Conservation (phyloP, 2,113 vertebrate genomes). For the Coregonus clupeaformis region DNA sequence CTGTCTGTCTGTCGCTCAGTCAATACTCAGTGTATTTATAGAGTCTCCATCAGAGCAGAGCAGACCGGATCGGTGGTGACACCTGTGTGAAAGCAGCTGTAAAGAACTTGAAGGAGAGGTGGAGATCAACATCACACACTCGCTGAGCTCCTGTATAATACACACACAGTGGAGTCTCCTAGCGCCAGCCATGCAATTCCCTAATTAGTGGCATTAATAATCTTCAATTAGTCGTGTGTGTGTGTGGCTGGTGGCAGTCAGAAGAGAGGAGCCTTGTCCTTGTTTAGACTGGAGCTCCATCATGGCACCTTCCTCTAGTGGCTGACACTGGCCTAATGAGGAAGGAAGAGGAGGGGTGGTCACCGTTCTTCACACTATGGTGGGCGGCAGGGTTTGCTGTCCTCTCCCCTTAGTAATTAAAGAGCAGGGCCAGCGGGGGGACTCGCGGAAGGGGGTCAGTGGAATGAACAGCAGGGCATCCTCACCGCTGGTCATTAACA, state of each 20-base stretch:
- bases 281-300: constrained; percentile 32
- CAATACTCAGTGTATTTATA: too few species aligned
- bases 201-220: constrained; percentile 66
- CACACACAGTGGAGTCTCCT: constrained; percentile 37
- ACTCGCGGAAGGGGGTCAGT: constrained; percentile 64
- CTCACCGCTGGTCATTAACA: constrained; percentile 67
- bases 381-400: not conserved
- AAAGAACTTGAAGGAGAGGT: too few species aligned
- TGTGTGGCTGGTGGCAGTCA: constrained; percentile 35
- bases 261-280: constrained; percentile 30
- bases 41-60: too few species aligned
- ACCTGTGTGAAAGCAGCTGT: too few species aligned
- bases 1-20: too few species aligned
- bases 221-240: constrained; percentile 53
- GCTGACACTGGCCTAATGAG: constrained; percentile 66
- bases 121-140: not conserved
- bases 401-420: constrained; percentile 57
- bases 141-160: not conserved
- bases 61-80: too few species aligned
- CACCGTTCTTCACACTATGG: constrained; percentile 11
- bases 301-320: not conserved
- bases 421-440: constrained; percentile 61
- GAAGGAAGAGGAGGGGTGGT: constrained; percentile 49
- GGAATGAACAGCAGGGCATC: constrained; percentile 65
- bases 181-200: constrained; percentile 44